phyloP scores from a whole-genome alignment of 2,888 invertebrate genomes.

The Stenchaetothrips biformis region DNA sequence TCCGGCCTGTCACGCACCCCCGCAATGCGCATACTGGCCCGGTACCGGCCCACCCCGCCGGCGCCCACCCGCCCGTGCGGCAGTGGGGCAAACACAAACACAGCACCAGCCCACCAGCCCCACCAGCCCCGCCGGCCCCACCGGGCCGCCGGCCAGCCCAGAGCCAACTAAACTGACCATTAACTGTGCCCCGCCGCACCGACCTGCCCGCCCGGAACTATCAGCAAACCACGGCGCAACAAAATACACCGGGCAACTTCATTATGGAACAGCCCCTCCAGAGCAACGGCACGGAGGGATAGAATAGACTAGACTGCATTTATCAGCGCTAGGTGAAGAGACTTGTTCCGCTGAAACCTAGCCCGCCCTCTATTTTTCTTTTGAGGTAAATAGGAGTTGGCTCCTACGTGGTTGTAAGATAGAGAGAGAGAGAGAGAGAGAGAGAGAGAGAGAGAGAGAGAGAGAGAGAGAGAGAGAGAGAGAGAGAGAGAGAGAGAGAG shows the following conservation, averaged over 20 bases:
- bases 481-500: neutral
- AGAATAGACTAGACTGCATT: no score
- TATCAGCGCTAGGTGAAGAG: no score
- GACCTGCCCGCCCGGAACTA: no score
- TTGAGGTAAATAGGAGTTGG: no score
- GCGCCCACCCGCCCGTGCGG: neutral
- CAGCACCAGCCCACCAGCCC: neutral
- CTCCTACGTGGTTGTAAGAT: neutral
- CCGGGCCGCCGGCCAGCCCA: neutral
- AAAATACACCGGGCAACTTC: no score
- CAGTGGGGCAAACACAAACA: neutral
- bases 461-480: constrained; percentile 1
- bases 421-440: neutral
- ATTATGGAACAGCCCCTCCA: no score
- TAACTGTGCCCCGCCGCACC: no score
- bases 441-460: constrained; percentile 1
- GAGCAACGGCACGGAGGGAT: no score
- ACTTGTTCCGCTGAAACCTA: no score
- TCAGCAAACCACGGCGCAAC: no score
- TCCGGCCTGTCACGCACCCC: constrained; percentile 13
- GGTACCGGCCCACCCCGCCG: neutral
- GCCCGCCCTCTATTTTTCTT: no score
- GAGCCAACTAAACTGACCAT: no score
- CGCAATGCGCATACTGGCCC: constrained; percentile 3
- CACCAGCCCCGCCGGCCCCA: neutral